These are phyloP conservation scores for Nomada lathburiana DNA, from an alignment of 2,888 invertebrate species.

Conservation along the genomic window DNA sequence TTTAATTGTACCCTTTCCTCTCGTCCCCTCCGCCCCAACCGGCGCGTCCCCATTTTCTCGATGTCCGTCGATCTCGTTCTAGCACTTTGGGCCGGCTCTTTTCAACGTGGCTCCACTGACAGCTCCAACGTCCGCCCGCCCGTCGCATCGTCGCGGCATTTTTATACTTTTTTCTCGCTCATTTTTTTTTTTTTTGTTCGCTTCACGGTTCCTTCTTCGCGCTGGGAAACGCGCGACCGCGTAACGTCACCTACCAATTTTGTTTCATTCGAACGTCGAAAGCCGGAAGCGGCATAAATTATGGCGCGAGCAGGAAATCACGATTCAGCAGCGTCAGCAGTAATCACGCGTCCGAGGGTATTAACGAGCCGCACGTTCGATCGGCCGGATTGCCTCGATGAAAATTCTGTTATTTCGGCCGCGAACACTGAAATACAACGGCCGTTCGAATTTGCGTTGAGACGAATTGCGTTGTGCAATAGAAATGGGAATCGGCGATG, in stretches of 20 bases:
- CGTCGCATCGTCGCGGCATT: conserved; percentile 48
- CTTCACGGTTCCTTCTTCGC: conserved; percentile 30
- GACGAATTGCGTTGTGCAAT: conserved; percentile 39
- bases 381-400: conserved; percentile 41
- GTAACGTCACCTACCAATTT: conserved; percentile 34
- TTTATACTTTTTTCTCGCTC: conserved; percentile 42
- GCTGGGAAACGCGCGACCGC: conserved; percentile 14
- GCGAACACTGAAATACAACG: conserved; percentile 13
- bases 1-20: conserved; percentile 80
- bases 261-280: conserved; percentile 57
- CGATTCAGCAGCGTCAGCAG: conserved; percentile 46
- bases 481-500: background rate
- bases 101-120: conserved; percentile 12
- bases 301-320: conserved; percentile 57
- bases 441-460: conserved; percentile 32
- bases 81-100: conserved; percentile 19
- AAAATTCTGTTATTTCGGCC: conserved; percentile 55
- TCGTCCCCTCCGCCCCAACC: conserved; percentile 32
- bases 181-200: background rate
- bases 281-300: conserved; percentile 69
- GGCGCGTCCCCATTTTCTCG: conserved; percentile 52
- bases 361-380: conserved; percentile 47
- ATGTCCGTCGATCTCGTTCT: conserved; percentile 65
- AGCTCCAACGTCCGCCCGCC: background rate
- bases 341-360: conserved; percentile 54